These are phyloP conservation scores for Zelleria hepariella DNA, from an alignment of 2,888 invertebrate species.

Conservation along the genomic window DNA sequence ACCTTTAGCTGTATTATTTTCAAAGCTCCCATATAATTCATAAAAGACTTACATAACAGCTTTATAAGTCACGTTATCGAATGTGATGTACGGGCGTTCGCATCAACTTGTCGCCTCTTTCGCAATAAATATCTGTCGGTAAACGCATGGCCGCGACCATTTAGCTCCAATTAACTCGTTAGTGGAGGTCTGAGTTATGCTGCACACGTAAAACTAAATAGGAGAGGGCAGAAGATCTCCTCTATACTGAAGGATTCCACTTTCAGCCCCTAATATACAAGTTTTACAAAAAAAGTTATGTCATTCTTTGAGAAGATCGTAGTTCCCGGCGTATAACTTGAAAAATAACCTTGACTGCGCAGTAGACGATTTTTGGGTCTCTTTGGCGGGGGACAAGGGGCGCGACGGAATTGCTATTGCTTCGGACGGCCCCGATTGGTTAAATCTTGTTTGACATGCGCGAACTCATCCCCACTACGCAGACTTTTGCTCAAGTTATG, in stretches of 20 bases:
- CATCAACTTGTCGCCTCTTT: conserved; percentile 20
- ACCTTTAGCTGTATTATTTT: not conserved
- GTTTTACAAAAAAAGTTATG: not conserved
- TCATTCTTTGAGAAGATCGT: no score
- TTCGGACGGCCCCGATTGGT: no score
- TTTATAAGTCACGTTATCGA: not conserved
- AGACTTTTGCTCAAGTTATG: no score
- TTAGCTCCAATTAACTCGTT: conserved; percentile 3
- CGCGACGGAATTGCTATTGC: no score
- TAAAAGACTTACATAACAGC: not conserved
- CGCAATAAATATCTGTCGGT: conserved; percentile 26
- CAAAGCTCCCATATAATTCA: not conserved
- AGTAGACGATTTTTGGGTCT: no score
- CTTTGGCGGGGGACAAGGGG: no score
- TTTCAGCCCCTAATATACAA: not conserved
- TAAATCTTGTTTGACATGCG: no score
- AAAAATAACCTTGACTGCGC: no score
- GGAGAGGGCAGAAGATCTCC: not conserved
- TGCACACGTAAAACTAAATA: not conserved
- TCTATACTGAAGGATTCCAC: not conserved
- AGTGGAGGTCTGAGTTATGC: not conserved
- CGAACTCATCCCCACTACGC: no score
- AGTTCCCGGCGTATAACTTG: no score
- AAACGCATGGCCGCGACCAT: conserved; percentile 5
- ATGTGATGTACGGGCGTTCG: conserved; percentile 7